Conservation (phyloP, 2,888 invertebrate species). For the Tinea semifulvella region DNA sequence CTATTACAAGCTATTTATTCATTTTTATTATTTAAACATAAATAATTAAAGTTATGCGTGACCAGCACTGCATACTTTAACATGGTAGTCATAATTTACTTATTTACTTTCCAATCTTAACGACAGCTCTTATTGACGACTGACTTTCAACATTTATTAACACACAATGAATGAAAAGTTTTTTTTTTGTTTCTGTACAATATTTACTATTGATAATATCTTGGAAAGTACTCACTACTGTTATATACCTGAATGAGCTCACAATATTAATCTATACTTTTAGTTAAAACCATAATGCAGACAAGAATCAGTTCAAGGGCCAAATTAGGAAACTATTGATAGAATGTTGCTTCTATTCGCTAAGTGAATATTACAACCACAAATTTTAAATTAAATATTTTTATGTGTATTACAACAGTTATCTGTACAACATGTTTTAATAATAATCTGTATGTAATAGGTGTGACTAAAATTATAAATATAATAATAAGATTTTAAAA, state of each 20-base stretch:
- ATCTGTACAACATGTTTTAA: too few relatives aligned
- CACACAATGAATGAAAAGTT: constrained; percentile 2
- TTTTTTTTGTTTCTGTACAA: neutral
- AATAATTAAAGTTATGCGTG: constrained; percentile 61
- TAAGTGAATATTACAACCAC: too few relatives aligned
- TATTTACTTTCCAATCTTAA: constrained; percentile 60
- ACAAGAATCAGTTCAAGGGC: too few relatives aligned
- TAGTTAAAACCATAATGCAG: too few relatives aligned
- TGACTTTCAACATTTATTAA: constrained; percentile 8
- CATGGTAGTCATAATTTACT: constrained; percentile 54
- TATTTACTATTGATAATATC: constrained; percentile 6
- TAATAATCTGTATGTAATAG: too few relatives aligned
- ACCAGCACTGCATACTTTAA: constrained; percentile 64
- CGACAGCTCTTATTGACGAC: constrained; percentile 39
- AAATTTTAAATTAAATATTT: too few relatives aligned
- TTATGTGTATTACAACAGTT: too few relatives aligned
- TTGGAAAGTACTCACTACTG: neutral
- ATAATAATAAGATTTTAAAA: too few relatives aligned
- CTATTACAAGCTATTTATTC: constrained; percentile 64
- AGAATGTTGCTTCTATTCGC: too few relatives aligned
- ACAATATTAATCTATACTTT: too few relatives aligned
- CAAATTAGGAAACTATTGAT: too few relatives aligned
- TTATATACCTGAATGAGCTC: neutral
- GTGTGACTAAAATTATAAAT: too few relatives aligned
- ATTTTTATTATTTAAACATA: constrained; percentile 55